Evolutionary conservation across 2,113 vertebrate genomes (phyloP), one percentile per base, ranked within the genome.

Genomic region (Rutilus rutilus): DNA sequence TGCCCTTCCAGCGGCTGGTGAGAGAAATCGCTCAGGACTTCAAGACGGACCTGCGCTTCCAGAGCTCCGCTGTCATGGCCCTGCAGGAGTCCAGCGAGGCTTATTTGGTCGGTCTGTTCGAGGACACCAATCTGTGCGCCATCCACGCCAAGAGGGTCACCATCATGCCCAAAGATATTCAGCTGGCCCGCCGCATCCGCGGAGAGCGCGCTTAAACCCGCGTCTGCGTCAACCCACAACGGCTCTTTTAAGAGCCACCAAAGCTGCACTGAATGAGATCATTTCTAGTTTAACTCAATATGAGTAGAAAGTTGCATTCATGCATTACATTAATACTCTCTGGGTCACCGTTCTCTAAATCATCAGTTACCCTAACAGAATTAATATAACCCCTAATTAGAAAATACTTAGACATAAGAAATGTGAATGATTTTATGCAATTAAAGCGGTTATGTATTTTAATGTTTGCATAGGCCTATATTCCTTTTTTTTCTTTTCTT

Each of bases 161-260:
- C 90, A 96, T 96, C 91, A 96, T 96, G 95, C 95, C 95, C 93
- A 96, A 96, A 94, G 95, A 96, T 93, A 96, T 96, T 90, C 95
- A 96, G 74, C 74, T 77, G 45, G 74, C 74, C 7, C 75, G 75
- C 75, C 75, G 75, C 27, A 77, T 77, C 47, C 75, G 75, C 1
- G 75, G 75, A 71, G 67, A 71, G 36, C 67, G 67, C 67, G 67
- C 67, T 6, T 71, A 71, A 42, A 19, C 27, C 6, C 6, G 6
- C 54, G 21, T 21, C 19, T 21, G 52, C 6, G 1, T 5, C 4
- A 64, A 25, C 6, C 4, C 54, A 36, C 71, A 85, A 85, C 67
- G 84, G 84, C 84, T 85, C 84, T 85, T 85, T 65, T 85, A 71
- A 85, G 84, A 85, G 84, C 84, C 84, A 69, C 84, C 30, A 1